Base-by-base conservation (phyloP, 2,113 vertebrate species). In the Mixornis gularis region DNA sequence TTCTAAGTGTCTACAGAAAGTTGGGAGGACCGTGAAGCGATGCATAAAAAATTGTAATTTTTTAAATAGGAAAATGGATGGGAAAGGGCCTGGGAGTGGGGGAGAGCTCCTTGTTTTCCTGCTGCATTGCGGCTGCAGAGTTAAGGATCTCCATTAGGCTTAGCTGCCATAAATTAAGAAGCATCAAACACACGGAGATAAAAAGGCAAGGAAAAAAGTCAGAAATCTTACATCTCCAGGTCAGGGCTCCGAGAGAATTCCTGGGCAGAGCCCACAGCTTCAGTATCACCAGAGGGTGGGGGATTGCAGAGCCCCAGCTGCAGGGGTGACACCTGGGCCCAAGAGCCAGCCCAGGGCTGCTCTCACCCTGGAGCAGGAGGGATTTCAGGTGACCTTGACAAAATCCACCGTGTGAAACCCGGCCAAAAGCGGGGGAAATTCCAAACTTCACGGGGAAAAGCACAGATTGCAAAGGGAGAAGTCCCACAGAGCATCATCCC, bases 101-200 rank as follows among this genome's bases (percentile, higher is more conserved):
- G 59, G 40, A 46, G 62, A 87, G 88, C 81, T 89, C 73, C 81
- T 26, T 18, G 36, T 21, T 32, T 40, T 51, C 41, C 69, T 85
- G 81, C 90, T 89, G 92, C 93, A 79, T 60, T 95, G 93, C 79
- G 3, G 88, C 82, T 69, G 78, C 38, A 0, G 72, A 76, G 88
- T 56, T 44, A 18, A 38, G 81, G 52, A 71, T 36, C 94, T 86
- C 73, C 1, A 7, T 43, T 58, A n/a, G 21, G 9, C 51, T 92
- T 38, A 46, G 22, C 71, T 85, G 74, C 53, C 16, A 2, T 76
- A 46, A 90, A 90, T 90, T 79, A 59, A 48, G 79, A 9, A 68
- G 40, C 79, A 76, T 74, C 71, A 90, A 78, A 40, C 48, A 51
- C 20, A 9, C 29, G 32, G 26, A 55, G 17, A 53, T 30, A 34